These are phyloP conservation scores for Crocuta crocuta DNA, from an alignment of 2,113 vertebrate genomes.

Conservation along the genomic window DNA sequence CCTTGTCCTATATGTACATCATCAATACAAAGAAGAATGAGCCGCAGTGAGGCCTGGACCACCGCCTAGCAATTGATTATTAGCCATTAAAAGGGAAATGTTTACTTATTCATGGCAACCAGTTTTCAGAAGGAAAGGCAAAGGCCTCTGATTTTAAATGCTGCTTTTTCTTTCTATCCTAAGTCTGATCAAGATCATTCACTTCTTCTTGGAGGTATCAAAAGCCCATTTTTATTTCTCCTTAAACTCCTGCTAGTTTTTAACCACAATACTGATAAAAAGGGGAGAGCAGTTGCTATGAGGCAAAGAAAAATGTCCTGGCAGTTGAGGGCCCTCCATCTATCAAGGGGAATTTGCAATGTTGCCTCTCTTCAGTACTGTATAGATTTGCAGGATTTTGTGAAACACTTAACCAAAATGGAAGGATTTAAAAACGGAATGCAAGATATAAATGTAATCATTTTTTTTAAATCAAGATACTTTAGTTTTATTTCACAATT, in stretches of 20 bases:
- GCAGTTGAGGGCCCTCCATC: conserved; percentile 70
- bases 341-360: conserved; percentile 71
- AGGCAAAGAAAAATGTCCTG: conserved; percentile 74
- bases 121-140: conserved; percentile 69
- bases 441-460: conserved; percentile 60
- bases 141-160: conserved; percentile 70
- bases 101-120: conserved; percentile 70
- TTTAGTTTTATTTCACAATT: conserved; percentile 66
- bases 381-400: conserved; percentile 72
- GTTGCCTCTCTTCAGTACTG: conserved; percentile 69
- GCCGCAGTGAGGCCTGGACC: background rate
- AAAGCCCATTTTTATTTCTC: conserved; percentile 69
- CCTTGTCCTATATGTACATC: background rate
- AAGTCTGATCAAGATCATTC: conserved; percentile 46
- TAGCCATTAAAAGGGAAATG: conserved; percentile 59
- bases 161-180: conserved; percentile 53
- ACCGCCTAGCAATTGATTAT: conserved; percentile 63
- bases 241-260: conserved; percentile 29
- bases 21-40: conserved; percentile 20
- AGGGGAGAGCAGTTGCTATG: conserved; percentile 71
- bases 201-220: conserved; percentile 49
- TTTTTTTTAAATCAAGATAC: conserved; percentile 52
- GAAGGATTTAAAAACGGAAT: conserved; percentile 75
- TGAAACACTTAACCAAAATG: conserved; percentile 71
- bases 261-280: conserved; percentile 64